These are phyloP conservation scores for Choreutis nemorana DNA, from an alignment of 2,888 invertebrate genomes.

Conservation along the genomic window DNA sequence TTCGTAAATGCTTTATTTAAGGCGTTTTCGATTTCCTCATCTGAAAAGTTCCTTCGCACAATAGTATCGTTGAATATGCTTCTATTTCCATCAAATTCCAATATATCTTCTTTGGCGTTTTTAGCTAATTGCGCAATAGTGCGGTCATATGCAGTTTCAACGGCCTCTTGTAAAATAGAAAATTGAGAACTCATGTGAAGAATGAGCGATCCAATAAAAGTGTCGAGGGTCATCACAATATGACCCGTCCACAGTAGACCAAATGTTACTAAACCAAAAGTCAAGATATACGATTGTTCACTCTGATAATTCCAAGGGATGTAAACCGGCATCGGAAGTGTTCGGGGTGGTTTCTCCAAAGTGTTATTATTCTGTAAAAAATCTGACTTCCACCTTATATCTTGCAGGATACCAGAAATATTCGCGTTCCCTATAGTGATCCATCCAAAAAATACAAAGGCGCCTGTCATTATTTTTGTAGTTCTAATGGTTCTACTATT, in stretches of 20 bases:
- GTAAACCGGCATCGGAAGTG: slow-evolving; percentile 49
- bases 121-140: slow-evolving; percentile 26
- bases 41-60: too few species aligned
- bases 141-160: slow-evolving; percentile 41
- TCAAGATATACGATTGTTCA: slow-evolving; percentile 34
- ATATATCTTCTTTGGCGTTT: slow-evolving; percentile 8
- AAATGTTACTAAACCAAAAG: slow-evolving; percentile 42
- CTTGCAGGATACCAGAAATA: slow-evolving; percentile 43
- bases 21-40: slow-evolving; percentile 33
- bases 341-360: slow-evolving; percentile 25
- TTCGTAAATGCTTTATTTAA: slow-evolving; percentile 29
- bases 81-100: not conserved
- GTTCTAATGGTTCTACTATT: slow-evolving; percentile 32
- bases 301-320: slow-evolving; percentile 54
- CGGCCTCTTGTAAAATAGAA: slow-evolving; percentile 37
- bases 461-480: slow-evolving; percentile 34
- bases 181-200: slow-evolving; percentile 55
- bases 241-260: slow-evolving; percentile 57
- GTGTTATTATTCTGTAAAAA: slow-evolving; percentile 31
- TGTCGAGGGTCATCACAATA: slow-evolving; percentile 54
- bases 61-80: not conserved
- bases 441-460: slow-evolving; percentile 53
- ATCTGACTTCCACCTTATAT: slow-evolving; percentile 38
- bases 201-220: slow-evolving; percentile 50
- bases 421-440: slow-evolving; percentile 46